Base-by-base conservation (phyloP, 2,797 vertebrate genomes). In the Myotis daubentonii region DNA sequence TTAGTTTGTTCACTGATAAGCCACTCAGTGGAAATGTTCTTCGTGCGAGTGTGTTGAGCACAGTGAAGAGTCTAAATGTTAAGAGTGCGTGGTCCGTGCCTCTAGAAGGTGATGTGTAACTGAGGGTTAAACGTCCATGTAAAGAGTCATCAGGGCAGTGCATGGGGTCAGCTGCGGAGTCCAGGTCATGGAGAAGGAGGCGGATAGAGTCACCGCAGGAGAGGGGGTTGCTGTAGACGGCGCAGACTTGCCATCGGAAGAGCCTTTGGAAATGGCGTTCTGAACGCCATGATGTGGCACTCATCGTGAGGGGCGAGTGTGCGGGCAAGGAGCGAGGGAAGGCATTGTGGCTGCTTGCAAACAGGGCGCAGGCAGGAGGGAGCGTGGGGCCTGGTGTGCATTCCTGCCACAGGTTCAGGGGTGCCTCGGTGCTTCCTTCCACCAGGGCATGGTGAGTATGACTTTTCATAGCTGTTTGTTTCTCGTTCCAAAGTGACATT, bases 401-500 rank as follows among this genome's bases (percentile, higher is more conserved):
- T 36, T 75, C n/a, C 0, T 12, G 11, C 68, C 10, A 0, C 68
- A 62, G 2, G 16, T 66, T 49, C 65, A 28, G 5, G 5, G 8
- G 33, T 2, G 55, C 76, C 28, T 11, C 55, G 72, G n/a, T 12
- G 66, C 90, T 65, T 74, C 36, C 53, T 90, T 87, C 47, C 68
- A 44, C 44, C 55, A 11, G 11, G 23, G 9, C 25, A 0, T 68
- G 55, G 49, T 60, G 74, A 33, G 71, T 41, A 19, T 66, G 33
- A n/a, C 62, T 75, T 86, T 28, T 44, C 44, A 19, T 15, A 7
- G 11, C 22, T 2, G 11, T 23, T 49, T 33, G 5, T 51, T 96
- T 94, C 81, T 70, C 55, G 23, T 65, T 2, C 86, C 68, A 0
- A 96, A 99, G 99, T 99, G 93, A 99, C 99, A 0, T 99, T 99